Evolutionary conservation across 2,797 vertebrate species (phyloP).

Genomic region (Microctenopoma steveboyesi): DNA sequence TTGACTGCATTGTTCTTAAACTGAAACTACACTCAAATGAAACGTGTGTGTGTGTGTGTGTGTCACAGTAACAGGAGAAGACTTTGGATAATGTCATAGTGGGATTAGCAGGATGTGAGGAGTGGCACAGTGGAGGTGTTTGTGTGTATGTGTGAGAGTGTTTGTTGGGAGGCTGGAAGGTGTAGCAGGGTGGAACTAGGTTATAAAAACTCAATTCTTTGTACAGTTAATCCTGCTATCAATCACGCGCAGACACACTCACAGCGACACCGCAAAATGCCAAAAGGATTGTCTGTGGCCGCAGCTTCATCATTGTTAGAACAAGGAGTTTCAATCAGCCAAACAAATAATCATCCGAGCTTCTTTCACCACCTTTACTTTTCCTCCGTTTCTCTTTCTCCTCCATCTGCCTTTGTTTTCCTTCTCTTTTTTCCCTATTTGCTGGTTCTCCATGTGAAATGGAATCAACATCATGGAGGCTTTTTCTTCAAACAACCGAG

Average conservation of each 20-base stretch:
- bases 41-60: not conserved
- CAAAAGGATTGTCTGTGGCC: not conserved
- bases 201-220: constrained; percentile 9
- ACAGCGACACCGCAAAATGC: not conserved
- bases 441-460: not conserved
- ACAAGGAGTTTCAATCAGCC: constrained; percentile 12
- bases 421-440: not conserved
- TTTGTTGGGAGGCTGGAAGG: not conserved
- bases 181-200: constrained; percentile 4
- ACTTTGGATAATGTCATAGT: constrained; percentile 2
- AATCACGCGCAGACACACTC: constrained; percentile 1
- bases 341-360: constrained; percentile 2
- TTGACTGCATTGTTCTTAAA: too few species aligned
- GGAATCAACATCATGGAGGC: not conserved
- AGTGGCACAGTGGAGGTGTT: not conserved
- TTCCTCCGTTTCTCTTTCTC: not conserved
- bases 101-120: constrained; percentile 1
- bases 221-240: constrained; percentile 8
- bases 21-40: too few species aligned
- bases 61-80: not conserved
- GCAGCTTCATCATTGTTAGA: constrained; percentile 5
- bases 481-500: not conserved
- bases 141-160: too few species aligned
- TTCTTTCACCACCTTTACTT: not conserved
- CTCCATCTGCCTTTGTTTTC: not conserved